Conservation (phyloP, 2,797 vertebrate genomes). For the Dendrocincla tyrannina region DNA sequence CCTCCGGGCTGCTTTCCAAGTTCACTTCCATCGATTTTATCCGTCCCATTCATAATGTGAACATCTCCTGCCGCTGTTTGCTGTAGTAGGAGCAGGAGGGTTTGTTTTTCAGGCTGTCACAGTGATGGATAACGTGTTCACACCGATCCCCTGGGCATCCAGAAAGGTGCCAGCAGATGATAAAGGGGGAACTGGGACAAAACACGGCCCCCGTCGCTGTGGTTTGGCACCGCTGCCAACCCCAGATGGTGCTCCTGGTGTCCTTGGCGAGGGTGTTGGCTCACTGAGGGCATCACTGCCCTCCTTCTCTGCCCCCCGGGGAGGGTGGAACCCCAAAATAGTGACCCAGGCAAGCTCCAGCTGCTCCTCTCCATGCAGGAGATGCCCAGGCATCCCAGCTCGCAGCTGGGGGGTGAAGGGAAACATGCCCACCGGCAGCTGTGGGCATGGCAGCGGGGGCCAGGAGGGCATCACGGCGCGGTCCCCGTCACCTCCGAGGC, state of each 20-base stretch:
- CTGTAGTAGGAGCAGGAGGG: background rate
- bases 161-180: background rate
- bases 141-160: background rate
- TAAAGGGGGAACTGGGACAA: background rate
- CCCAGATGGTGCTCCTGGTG: background rate
- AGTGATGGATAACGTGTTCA: background rate
- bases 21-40: background rate
- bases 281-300: background rate
- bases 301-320: background rate
- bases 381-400: too few species aligned
- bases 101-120: background rate
- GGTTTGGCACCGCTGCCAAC: rapidly evolving
- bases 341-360: rapidly evolving
- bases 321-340: background rate
- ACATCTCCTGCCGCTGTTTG: rapidly evolving
- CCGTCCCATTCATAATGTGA: rapidly evolving
- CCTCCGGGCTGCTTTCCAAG: background rate
- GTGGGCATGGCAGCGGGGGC: background rate
- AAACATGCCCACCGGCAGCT: background rate
- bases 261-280: rapidly evolving
- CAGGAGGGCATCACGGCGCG: background rate
- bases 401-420: background rate
- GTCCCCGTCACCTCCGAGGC: background rate
- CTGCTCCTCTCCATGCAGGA: background rate
- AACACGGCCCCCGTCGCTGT: rapidly evolving